Conservation (phyloP, 2,113 vertebrate species). For the Pangasianodon hypophthalmus region DNA sequence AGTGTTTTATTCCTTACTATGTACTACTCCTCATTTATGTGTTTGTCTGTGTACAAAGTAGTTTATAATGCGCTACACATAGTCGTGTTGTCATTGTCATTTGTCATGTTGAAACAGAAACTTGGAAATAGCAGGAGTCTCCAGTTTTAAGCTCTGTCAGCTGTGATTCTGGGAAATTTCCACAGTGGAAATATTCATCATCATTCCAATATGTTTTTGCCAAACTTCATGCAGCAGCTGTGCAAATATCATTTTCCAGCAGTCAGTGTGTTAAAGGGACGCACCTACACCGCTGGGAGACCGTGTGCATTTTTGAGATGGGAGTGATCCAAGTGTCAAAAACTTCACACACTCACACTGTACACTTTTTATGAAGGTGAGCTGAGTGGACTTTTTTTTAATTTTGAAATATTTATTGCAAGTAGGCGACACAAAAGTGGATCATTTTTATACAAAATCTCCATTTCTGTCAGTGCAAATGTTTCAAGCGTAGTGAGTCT, state of each 20-base stretch:
- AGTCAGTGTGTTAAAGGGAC: slow-evolving; percentile 17
- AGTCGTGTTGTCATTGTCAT: background rate
- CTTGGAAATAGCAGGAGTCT: background rate
- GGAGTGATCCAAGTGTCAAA: slow-evolving; percentile 6
- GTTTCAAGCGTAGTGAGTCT: background rate
- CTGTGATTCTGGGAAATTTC: slow-evolving; percentile 16
- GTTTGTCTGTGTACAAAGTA: background rate
- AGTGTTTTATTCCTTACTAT: background rate
- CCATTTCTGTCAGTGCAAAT: background rate
- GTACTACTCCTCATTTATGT: background rate
- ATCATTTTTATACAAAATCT: background rate
- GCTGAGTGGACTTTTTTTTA: background rate
- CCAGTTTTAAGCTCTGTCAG: background rate
- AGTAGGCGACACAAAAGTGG: background rate
- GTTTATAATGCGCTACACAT: background rate
- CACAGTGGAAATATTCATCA: slow-evolving; percentile 50
- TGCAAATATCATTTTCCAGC: slow-evolving; percentile 38
- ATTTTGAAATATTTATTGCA: background rate
- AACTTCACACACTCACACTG: background rate
- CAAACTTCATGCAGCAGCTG: slow-evolving; percentile 38
- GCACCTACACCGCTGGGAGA: slow-evolving; percentile 45
- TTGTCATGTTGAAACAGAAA: background rate
- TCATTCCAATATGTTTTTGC: slow-evolving; percentile 50
- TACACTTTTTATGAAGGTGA: background rate
- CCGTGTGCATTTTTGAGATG: slow-evolving; percentile 17